These are phyloP conservation scores for Oplegnathus fasciatus DNA, from an alignment of 2,113 vertebrate genomes.

Conservation along the genomic window DNA sequence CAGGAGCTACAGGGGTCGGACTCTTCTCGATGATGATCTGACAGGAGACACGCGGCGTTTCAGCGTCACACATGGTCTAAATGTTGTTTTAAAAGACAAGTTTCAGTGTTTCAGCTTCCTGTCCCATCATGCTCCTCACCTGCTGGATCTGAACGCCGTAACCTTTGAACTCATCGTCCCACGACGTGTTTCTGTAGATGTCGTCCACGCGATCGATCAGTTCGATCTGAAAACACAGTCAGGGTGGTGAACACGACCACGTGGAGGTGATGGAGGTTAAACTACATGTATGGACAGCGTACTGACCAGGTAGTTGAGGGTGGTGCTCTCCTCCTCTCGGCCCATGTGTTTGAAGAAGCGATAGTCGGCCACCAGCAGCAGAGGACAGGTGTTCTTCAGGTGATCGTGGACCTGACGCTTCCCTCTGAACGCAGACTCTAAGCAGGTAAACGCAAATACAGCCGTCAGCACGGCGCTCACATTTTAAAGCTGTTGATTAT, in stretches of 20 bases:
- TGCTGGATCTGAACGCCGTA: constrained; percentile 98
- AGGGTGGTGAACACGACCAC: not conserved
- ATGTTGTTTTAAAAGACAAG: too few relatives aligned
- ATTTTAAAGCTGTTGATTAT: too few relatives aligned
- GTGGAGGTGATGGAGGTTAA: rapidly evolving
- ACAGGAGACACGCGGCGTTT: not conserved
- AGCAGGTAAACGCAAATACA: not conserved
- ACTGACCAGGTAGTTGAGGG: constrained; percentile 95
- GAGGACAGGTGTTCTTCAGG: constrained; percentile 92
- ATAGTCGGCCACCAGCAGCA: constrained; percentile 96
- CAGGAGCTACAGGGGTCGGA: constrained; percentile 72
- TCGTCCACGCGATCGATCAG: constrained; percentile 97
- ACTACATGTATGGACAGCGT: not conserved
- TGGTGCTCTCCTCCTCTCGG: constrained; percentile 93
- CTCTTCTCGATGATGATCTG: constrained; percentile 94
- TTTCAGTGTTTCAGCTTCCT: not conserved
- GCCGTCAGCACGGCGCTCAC: too few relatives aligned
- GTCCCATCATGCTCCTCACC: constrained; percentile 80
- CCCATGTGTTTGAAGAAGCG: constrained; percentile 97
- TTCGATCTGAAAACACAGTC: constrained; percentile 88
- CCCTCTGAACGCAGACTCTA: constrained; percentile 77
- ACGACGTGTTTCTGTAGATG: constrained; percentile 96
- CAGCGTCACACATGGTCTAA: too few relatives aligned
- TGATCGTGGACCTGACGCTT: constrained; percentile 83
- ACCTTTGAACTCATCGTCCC: constrained; percentile 92